Evolutionary conservation across 2,113 vertebrate species (phyloP).

Genomic region (Erythrocercus mccallii): DNA sequence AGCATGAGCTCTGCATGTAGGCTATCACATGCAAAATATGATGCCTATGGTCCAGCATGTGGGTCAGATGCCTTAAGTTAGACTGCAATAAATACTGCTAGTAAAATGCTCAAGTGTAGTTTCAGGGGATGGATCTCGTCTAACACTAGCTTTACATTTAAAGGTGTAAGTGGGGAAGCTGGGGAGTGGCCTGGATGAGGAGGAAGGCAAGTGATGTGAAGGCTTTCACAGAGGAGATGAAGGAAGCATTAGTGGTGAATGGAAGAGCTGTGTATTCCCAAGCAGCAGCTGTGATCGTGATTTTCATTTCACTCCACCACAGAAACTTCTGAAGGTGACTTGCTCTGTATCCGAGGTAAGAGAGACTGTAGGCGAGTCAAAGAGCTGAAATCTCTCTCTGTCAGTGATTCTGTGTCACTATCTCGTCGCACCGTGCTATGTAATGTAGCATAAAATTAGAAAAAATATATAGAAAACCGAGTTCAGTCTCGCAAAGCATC

Average conservation of each 20-base stretch:
- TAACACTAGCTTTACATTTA: background rate
- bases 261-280: background rate
- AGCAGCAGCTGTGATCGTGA: background rate
- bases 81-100: background rate
- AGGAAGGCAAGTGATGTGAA: background rate
- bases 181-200: background rate
- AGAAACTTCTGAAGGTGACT: background rate
- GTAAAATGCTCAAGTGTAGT: background rate
- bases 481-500: fast-evolving
- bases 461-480: background rate
- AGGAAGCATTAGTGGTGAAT: background rate
- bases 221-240: background rate
- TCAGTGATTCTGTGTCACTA: background rate
- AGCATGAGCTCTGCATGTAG: background rate
- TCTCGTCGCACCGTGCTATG: fast-evolving
- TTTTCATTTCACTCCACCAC: background rate
- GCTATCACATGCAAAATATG: background rate
- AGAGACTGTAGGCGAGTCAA: background rate
- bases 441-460: fast-evolving
- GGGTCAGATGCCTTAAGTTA: background rate
- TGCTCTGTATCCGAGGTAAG: fast-evolving
- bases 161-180: background rate
- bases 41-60: background rate
- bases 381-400: background rate
- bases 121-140: background rate